phyloP scores from a whole-genome alignment of 2,113 vertebrate genomes.

The Penelope pileata region DNA sequence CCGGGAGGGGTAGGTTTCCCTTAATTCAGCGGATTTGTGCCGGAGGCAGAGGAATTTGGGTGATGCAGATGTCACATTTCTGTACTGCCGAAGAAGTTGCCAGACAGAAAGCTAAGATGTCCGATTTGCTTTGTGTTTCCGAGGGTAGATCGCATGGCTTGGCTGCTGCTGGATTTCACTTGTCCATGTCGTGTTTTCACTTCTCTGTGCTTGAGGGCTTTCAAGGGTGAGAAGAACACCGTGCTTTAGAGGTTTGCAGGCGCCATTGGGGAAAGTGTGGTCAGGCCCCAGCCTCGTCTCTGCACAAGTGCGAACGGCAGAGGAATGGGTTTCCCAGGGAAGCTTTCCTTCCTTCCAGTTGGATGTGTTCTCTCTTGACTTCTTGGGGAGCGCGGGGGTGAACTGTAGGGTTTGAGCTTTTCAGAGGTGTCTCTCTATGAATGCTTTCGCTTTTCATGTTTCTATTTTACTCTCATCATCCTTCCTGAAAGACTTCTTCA shows the following conservation, averaged over 20 bases:
- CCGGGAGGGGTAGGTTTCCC: not conserved
- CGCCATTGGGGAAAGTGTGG: not conserved
- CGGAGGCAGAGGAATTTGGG: not conserved
- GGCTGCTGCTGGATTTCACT: not conserved
- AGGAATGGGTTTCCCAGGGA: not conserved
- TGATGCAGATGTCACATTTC: not conserved
- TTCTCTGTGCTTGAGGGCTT: not conserved
- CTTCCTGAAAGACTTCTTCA: not conserved
- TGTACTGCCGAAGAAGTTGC: not conserved
- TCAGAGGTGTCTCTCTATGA: not conserved
- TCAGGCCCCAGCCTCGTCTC: not conserved
- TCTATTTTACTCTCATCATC: not conserved
- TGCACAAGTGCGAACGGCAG: not conserved
- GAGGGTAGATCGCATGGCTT: not conserved
- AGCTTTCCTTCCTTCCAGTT: not conserved
- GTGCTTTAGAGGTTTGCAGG: not conserved
- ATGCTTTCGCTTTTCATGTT: not conserved
- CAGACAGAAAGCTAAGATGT: not conserved
- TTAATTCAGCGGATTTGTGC: not conserved
- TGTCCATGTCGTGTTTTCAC: not conserved
- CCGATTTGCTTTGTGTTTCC: not conserved
- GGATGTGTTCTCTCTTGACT: fast-evolving
- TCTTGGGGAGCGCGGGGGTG: not conserved
- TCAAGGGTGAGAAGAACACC: not conserved
- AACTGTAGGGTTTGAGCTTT: not conserved